phyloP scores from a whole-genome alignment of 2,797 vertebrate genomes.

The Oreortyx pictus region DNA sequence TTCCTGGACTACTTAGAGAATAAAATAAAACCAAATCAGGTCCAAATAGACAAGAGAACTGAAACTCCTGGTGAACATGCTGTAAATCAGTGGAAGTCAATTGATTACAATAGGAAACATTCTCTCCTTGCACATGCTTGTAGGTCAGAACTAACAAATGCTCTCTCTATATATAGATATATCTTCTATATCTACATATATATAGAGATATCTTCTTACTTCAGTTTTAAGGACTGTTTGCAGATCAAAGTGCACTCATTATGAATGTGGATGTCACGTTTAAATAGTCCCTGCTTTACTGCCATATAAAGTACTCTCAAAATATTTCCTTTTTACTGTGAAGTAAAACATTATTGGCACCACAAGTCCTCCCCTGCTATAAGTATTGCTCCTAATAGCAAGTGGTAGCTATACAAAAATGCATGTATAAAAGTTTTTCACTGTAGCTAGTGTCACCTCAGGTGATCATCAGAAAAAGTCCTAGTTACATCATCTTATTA shows the following conservation, averaged over 20 bases:
- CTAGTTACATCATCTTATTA: background rate
- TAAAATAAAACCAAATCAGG: constrained; percentile 31
- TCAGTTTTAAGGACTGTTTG: constrained; percentile 63
- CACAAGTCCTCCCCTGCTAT: background rate
- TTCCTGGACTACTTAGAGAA: background rate
- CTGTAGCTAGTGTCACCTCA: background rate
- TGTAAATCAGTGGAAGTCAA: constrained; percentile 50
- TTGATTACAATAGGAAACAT: constrained; percentile 34
- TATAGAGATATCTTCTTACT: constrained; percentile 31
- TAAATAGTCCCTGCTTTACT: constrained; percentile 37
- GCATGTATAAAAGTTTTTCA: background rate
- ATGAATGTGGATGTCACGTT: constrained; percentile 31
- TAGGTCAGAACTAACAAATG: constrained; percentile 39
- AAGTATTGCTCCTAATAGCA: background rate
- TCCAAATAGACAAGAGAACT: constrained; percentile 1
- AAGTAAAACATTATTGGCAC: constrained; percentile 38
- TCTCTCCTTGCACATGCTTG: constrained; percentile 21
- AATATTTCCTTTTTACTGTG: constrained; percentile 33
- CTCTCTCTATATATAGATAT: constrained; percentile 33
- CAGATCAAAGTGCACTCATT: constrained; percentile 53
- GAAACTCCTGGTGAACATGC: background rate
- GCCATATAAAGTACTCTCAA: background rate
- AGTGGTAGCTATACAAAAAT: background rate
- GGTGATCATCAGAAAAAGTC: background rate
- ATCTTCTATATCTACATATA: constrained; percentile 32